phyloP scores from a whole-genome alignment of 1,140 invertebrate species.

The Drosophila bifasciata region DNA sequence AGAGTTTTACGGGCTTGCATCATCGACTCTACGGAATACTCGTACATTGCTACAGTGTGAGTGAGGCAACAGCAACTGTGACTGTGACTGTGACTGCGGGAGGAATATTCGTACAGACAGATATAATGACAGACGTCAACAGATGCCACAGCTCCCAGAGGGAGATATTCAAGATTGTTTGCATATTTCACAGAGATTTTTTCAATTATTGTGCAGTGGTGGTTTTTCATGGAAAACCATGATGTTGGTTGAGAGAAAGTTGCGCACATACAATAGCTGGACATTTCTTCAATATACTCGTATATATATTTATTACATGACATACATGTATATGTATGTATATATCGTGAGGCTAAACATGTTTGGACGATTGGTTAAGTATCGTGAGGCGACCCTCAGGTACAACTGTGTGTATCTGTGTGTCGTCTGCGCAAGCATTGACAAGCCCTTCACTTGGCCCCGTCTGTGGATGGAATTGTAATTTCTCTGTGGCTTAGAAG shows the following conservation, averaged over 20 bases:
- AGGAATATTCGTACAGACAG: neutral
- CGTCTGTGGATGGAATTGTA: constrained; percentile 60
- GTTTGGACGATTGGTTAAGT: constrained; percentile 32
- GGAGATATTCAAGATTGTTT: constrained; percentile 30
- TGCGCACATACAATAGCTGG: constrained; percentile 25
- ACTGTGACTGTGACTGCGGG: neutral
- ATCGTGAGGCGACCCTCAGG: constrained; percentile 23
- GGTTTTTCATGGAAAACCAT: constrained; percentile 68
- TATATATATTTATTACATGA: constrained; percentile 35
- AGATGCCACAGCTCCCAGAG: constrained; percentile 19
- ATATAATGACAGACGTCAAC: constrained; percentile 9
- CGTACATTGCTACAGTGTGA: constrained; percentile 27
- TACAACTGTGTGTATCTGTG: no score
- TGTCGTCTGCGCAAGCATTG: constrained; percentile 10
- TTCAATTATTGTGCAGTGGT: constrained; percentile 7
- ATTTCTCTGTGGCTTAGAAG: constrained; percentile 53
- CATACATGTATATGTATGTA: constrained; percentile 35
- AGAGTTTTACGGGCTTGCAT: constrained; percentile 42
- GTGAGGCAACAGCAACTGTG: no score
- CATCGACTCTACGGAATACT: constrained; percentile 16
- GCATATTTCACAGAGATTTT: constrained; percentile 44
- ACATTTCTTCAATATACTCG: constrained; percentile 12
- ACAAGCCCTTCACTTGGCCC: constrained; percentile 67
- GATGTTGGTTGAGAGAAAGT: constrained; percentile 51
- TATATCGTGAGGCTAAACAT: constrained; percentile 36